These are phyloP conservation scores for Callaeas wilsoni DNA, from an alignment of 2,113 vertebrate genomes.

Conservation along the genomic window DNA sequence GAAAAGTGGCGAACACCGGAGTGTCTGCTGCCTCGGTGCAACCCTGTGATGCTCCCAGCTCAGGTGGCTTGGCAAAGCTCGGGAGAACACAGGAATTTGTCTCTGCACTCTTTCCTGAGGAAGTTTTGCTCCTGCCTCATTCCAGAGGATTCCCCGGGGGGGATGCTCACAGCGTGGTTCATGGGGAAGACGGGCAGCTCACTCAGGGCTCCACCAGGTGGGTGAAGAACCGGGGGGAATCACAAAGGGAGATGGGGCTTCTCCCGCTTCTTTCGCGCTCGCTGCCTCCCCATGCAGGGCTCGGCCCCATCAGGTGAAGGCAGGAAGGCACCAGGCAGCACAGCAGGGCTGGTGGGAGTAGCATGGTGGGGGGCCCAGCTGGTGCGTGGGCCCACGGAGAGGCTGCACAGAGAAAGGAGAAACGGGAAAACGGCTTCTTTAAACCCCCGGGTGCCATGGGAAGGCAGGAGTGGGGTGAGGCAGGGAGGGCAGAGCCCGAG, in stretches of 20 bases:
- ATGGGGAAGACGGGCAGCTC: neutral
- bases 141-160: too few relatives aligned
- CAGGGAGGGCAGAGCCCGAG: neutral
- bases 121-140: neutral
- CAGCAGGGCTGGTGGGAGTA: slow-evolving; percentile 15
- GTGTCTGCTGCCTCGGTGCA: neutral
- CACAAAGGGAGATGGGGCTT: neutral
- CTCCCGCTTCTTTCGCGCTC: neutral
- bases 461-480: neutral
- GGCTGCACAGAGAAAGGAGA: neutral
- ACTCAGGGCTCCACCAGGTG: neutral
- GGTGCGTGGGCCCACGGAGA: slow-evolving; percentile 24
- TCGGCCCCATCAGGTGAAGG: neutral
- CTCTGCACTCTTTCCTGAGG: neutral
- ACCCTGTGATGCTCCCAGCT: too few relatives aligned
- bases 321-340: neutral
- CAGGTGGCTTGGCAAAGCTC: neutral
- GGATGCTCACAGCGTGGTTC: neutral
- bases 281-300: neutral
- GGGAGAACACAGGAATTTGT: neutral
- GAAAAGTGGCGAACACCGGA: rapidly evolving
- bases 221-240: neutral
- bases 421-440: neutral
- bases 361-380: slow-evolving; percentile 44
- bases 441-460: neutral